These are phyloP conservation scores for Gopherus flavomarginatus DNA, from an alignment of 2,113 vertebrate genomes.

Conservation along the genomic window DNA sequence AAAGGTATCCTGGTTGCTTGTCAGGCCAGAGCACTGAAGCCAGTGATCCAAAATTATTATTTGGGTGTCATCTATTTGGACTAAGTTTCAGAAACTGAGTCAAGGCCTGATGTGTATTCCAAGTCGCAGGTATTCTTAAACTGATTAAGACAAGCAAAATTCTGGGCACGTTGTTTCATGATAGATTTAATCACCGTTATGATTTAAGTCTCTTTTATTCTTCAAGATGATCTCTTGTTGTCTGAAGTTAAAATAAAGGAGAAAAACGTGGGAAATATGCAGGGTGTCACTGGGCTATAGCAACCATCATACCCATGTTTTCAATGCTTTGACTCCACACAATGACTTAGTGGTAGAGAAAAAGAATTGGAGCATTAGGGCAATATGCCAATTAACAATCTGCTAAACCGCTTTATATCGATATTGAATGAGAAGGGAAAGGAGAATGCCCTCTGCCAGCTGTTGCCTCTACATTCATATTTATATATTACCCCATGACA, in stretches of 20 bases:
- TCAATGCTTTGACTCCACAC: background rate
- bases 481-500: background rate
- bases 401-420: background rate
- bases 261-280: background rate
- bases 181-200: background rate
- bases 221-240: background rate
- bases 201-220: background rate
- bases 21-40: background rate
- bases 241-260: background rate
- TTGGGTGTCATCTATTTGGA: background rate
- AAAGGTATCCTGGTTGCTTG: background rate
- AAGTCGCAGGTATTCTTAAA: background rate
- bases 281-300: background rate
- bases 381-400: background rate
- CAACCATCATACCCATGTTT: background rate
- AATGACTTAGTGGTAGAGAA: background rate
- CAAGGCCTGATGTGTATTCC: background rate
- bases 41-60: background rate
- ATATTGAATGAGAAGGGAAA: background rate
- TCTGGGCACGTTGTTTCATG: background rate
- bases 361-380: background rate
- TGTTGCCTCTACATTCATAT: background rate
- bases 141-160: background rate
- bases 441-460: background rate
- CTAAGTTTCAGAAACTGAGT: background rate